These are phyloP conservation scores for Tapera naevia DNA, from an alignment of 2,797 vertebrate genomes.

Conservation along the genomic window DNA sequence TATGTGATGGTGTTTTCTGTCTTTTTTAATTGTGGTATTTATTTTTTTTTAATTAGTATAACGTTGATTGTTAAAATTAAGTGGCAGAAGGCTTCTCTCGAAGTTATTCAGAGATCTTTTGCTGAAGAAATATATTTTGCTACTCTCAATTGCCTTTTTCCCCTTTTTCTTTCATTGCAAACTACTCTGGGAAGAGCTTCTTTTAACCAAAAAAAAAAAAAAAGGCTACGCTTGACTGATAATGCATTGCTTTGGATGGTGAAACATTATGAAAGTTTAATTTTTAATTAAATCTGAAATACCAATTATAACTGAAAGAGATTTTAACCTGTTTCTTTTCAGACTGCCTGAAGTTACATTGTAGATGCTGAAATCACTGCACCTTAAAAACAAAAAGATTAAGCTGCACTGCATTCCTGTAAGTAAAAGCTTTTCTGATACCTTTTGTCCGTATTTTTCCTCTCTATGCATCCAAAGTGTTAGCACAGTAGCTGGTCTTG, in stretches of 20 bases:
- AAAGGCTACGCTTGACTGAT: slow-evolving; percentile 83
- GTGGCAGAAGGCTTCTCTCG: slow-evolving; percentile 54
- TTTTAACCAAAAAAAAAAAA: slow-evolving; percentile 59
- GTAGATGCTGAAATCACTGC: slow-evolving; percentile 83
- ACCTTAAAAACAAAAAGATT: slow-evolving; percentile 85
- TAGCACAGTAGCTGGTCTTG: slow-evolving; percentile 68
- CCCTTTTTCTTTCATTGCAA: slow-evolving; percentile 78
- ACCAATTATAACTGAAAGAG: slow-evolving; percentile 88
- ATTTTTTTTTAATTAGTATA: slow-evolving; percentile 52
- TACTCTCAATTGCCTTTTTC: slow-evolving; percentile 74
- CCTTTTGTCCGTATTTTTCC: slow-evolving; percentile 71
- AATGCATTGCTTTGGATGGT: slow-evolving; percentile 87
- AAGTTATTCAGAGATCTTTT: slow-evolving; percentile 67
- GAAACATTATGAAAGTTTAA: slow-evolving; percentile 90
- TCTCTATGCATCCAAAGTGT: slow-evolving; percentile 52
- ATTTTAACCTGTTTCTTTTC: slow-evolving; percentile 89
- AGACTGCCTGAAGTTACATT: slow-evolving; percentile 85
- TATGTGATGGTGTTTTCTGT: slow-evolving; percentile 60
- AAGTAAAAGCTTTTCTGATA: slow-evolving; percentile 77
- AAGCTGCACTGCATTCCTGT: slow-evolving; percentile 76
- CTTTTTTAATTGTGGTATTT: slow-evolving; percentile 37
- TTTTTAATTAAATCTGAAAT: slow-evolving; percentile 90
- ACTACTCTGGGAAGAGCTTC: slow-evolving; percentile 77
- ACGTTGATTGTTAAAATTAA: slow-evolving; percentile 70
- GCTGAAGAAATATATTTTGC: slow-evolving; percentile 72